Base-by-base conservation (phyloP, 2,888 invertebrate species). In the Macaria notata region DNA sequence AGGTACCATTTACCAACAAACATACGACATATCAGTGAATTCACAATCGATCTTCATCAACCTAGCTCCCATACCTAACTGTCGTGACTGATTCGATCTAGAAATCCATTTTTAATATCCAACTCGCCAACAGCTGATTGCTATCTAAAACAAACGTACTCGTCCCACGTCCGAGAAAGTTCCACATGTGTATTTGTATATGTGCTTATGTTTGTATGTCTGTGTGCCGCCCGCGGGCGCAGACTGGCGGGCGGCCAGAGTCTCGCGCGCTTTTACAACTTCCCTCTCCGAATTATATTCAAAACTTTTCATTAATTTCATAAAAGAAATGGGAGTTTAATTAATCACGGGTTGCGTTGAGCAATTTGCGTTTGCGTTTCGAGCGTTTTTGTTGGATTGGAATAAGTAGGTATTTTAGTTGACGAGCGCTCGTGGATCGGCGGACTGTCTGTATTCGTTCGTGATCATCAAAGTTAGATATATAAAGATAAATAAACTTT, bases 211-310 rank as follows among this genome's bases (percentile, higher is more conserved):
- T 38, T 1, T 38, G 38, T 38, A 38, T 38, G 38, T 38, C 3
- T 36, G 38, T 39, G 30, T 8, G 29, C 9, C 7, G 29, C 29
- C 9, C 30, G 44, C 44, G 44, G 46, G 29, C 3, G 30, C 41
- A 49, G 49, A 49, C 49, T 49, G 49, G 49, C 49, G 30, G 39
- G 41, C 39, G 8, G 49, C 49, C 49, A 49, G 49, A n/a, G n/a
- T 5, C 41, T 41, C 41, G 7, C 30, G 49, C 41, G 5, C 9
- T 41, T 41, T 41, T 49, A 31, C 41, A 31, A 49, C 49, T 49
- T 49, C 49, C 49, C 41, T 49, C 41, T 49, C 9, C 4, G 9
- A 49, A 48, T 48, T 31, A 41, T 49, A n/a, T 41, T n/a, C 0
- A 4, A 5, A 41, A 41, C 41, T 41, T 41, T 41, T 41, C 41